Percentiles rank a stretch among this genome's conserved stretches.
These are phyloP conservation scores for Noctua fimbriata DNA, from an alignment of 2,888 invertebrate species.

Conservation along the genomic window DNA sequence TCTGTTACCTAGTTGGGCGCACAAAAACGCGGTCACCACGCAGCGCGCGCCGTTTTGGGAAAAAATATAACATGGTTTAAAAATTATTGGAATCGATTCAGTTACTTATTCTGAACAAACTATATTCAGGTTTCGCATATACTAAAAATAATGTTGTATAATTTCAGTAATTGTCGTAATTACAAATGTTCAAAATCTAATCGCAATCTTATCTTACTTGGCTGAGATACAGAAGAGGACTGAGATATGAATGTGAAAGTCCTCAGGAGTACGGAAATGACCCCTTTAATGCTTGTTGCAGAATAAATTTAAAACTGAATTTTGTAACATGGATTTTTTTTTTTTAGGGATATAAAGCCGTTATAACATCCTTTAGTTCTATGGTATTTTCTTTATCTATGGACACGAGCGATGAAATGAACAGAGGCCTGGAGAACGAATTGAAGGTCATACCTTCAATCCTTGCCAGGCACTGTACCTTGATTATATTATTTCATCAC, in stretches of 20 bases:
- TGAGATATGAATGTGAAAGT: neutral
- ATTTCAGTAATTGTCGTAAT: neutral
- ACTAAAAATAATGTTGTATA: too few relatives aligned
- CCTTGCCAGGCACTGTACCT: neutral
- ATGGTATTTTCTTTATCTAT: too few relatives aligned
- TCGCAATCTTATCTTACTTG: neutral
- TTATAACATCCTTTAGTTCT: too few relatives aligned
- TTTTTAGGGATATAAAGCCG: neutral
- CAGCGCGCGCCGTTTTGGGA: too few relatives aligned
- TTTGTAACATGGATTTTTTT: neutral
- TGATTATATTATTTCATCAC: neutral
- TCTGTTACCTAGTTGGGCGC: too few relatives aligned
- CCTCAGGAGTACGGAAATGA: neutral
- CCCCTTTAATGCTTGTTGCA: neutral
- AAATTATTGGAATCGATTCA: too few relatives aligned
- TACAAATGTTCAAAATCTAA: neutral
- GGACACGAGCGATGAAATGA: neutral
- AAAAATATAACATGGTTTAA: too few relatives aligned
- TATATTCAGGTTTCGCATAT: too few relatives aligned
- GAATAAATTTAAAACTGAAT: neutral
- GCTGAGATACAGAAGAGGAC: neutral
- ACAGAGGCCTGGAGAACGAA: neutral
- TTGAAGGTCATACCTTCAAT: neutral
- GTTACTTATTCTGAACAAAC: too few relatives aligned
- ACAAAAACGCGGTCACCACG: too few relatives aligned